These are phyloP conservation scores for Drosophila fulvimacula DNA, from an alignment of 2,888 invertebrate genomes.

Conservation along the genomic window DNA sequence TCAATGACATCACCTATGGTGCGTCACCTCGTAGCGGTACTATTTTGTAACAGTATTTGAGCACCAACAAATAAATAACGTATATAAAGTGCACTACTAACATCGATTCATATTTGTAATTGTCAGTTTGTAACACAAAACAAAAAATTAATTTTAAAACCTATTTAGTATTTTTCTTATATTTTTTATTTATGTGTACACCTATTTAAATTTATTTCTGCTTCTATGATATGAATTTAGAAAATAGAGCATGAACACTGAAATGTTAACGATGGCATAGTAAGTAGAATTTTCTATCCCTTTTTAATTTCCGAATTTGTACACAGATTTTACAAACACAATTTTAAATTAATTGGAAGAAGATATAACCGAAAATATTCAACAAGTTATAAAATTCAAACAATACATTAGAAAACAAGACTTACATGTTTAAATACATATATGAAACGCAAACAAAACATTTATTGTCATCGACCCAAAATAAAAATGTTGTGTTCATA, in stretches of 20 bases:
- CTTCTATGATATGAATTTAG: not conserved
- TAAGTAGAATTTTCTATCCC: not conserved
- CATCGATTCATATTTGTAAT: not conserved
- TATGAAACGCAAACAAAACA: conserved; percentile 3
- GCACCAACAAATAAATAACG: not conserved
- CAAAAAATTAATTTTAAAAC: too few relatives aligned
- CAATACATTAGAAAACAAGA: not conserved
- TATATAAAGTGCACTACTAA: not conserved
- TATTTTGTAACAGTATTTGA: conserved; percentile 30
- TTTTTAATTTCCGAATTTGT: not conserved
- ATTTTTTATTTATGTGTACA: not conserved
- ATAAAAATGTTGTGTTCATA: conserved; percentile 33
- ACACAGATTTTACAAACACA: not conserved
- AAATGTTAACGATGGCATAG: not conserved
- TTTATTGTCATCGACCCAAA: conserved; percentile 42
- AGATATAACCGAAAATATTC: not conserved
- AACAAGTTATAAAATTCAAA: not conserved
- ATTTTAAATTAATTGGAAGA: not conserved
- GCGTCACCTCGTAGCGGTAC: conserved; percentile 45
- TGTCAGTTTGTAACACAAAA: not conserved
- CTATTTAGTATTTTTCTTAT: not conserved
- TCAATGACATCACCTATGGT: conserved; percentile 64
- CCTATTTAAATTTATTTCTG: not conserved
- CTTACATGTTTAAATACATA: conserved; percentile 1
- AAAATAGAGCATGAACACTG: not conserved